These are phyloP conservation scores for Lerista edwardsae DNA, from an alignment of 2,797 vertebrate genomes.

Conservation along the genomic window DNA sequence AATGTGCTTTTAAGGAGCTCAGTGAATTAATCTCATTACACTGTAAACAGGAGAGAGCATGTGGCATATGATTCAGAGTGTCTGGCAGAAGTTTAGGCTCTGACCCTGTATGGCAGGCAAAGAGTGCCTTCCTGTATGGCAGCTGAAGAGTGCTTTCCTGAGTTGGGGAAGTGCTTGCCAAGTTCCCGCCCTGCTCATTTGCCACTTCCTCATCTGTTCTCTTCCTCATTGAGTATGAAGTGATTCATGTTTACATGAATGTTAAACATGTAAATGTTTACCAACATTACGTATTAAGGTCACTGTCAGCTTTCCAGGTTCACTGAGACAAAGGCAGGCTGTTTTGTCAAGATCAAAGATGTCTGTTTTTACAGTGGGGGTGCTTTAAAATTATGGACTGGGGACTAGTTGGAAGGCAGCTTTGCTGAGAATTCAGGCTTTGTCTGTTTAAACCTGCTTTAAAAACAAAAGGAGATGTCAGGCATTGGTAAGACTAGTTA, in stretches of 20 bases:
- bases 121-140: too few relatives aligned
- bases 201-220: neutral
- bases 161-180: neutral
- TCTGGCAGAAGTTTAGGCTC: neutral
- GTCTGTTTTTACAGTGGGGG: neutral
- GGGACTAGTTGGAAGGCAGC: conserved; percentile 1
- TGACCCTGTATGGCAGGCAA: neutral
- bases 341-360: neutral
- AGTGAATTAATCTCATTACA: conserved; percentile 5
- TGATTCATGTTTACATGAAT: too few relatives aligned
- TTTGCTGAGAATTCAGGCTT: neutral
- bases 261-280: conserved; percentile 18
- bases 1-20: neutral
- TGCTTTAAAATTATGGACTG: neutral
- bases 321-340: neutral
- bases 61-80: neutral
- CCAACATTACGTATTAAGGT: neutral
- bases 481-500: neutral
- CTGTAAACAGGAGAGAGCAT: conserved; percentile 13
- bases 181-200: neutral
- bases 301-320: neutral
- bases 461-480: neutral
- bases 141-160: neutral
- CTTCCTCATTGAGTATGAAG: neutral
- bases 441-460: neutral